Evolutionary conservation across 2,113 vertebrate species (phyloP), one percentile per base, ranked within the genome.

Genomic region (Hydropotes inermis): DNA sequence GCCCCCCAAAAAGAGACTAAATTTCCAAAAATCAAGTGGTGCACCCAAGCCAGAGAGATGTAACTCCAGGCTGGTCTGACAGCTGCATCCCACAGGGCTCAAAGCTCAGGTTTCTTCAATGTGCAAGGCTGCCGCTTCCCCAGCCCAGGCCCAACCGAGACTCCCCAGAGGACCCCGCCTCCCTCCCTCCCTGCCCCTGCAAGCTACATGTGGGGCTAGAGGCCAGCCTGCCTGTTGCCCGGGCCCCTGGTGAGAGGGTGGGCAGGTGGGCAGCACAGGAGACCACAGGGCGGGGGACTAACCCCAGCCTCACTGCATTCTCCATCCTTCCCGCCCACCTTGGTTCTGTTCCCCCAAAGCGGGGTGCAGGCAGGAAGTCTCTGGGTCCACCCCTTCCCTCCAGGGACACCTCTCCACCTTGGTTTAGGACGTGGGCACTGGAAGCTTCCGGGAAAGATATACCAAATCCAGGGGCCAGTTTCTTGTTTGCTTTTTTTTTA

Each of bases 241-340:
- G 27, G 70, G 52, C 78, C 64, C 33, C 23, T 19, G 47, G 0
- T 19, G 43, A 16, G 76, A 27, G 58, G 58, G 11, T 0, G 19
- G 76, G 33, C 30, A 45, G 57, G 52, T 36, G 81, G 52, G 50
- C 33, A 33, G 19, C 28, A 0, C 3, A 10, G 28, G 16, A 70
- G 79, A 52, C 4, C 17, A 13, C 43, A 45, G 57, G 43, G 28
- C 4, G 9, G 45, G 45, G 12, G 9, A 43, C 10, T 14, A 23
- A n/a, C 17, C 64, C 7, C 30, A 25, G 47, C 23, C 47, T 39
- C 57, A 1, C 14, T 0, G 1, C 0, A 2, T 25, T 15, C 25
- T 50, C 61, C 36, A 1, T 8, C 11, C 36, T 50, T 87, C 39
- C 3, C 0, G 2, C 47, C 27, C 4, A 0, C 61, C 81, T 25